Percentiles rank a stretch among this genome's conserved stretches.
Evolutionary conservation across 2,888 invertebrate species (phyloP).

Genomic region (Protodeltote pygarga): DNA sequence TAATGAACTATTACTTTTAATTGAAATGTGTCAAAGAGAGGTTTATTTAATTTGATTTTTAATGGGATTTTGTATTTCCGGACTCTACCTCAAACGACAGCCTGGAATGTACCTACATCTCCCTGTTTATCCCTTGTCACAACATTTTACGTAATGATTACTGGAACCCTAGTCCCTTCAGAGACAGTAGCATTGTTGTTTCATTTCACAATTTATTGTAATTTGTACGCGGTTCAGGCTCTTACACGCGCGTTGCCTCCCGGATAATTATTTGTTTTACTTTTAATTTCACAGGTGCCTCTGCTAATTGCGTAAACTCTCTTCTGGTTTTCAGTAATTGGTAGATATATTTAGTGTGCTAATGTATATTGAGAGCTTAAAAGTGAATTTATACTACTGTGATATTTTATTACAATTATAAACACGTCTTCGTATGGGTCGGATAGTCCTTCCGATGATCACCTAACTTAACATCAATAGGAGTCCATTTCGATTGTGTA

Average conservation of each 20-base stretch:
- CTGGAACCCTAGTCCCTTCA: conserved; percentile 54
- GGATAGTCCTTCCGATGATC: no score
- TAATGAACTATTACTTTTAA: conserved; percentile 35
- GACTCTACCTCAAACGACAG: conserved; percentile 36
- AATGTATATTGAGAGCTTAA: conserved; percentile 1
- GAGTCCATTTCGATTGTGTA: conserved; percentile 23
- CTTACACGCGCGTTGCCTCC: conserved; percentile 28
- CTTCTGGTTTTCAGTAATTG: conserved; percentile 23
- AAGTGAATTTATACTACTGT: no score
- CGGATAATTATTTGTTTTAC: conserved; percentile 34
- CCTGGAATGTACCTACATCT: conserved; percentile 49
- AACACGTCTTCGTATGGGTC: no score
- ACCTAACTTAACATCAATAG: conserved; percentile 4
- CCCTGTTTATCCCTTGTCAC: conserved; percentile 58
- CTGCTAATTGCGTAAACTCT: conserved; percentile 37
- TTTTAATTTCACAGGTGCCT: conserved; percentile 37
- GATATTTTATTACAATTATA: no score
- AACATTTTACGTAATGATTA: conserved; percentile 59
- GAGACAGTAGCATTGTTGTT: conserved; percentile 53
- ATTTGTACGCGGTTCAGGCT: conserved; percentile 47
- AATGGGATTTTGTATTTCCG: conserved; percentile 36
- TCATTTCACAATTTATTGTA: conserved; percentile 48
- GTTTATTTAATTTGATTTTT: conserved; percentile 43
- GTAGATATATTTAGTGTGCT: background rate
- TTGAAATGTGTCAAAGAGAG: conserved; percentile 17